Percentiles rank a stretch among this genome's conserved stretches.
Evolutionary conservation across 2,888 invertebrate species (phyloP).

Genomic region (Leucania comma): DNA sequence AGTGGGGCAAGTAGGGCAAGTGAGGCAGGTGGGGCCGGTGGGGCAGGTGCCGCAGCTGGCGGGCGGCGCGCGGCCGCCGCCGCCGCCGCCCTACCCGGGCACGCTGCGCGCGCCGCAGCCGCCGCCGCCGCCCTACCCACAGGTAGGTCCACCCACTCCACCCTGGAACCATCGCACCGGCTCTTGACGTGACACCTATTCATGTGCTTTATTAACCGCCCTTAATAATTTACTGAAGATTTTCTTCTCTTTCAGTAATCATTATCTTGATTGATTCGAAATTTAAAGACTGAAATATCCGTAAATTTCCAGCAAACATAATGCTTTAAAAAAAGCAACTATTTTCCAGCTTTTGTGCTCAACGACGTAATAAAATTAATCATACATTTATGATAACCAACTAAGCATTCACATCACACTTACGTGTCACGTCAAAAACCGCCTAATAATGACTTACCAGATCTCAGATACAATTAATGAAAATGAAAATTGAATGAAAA

Average conservation of each 20-base stretch:
- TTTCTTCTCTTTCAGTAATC: neutral
- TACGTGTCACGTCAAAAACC: conserved; percentile 55
- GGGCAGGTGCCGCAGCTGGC: conserved; percentile 66
- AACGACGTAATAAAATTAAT: neutral
- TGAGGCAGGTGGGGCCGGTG: neutral
- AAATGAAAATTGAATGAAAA: conserved; percentile 51
- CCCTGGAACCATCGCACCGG: conserved; percentile 20
- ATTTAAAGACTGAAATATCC: neutral
- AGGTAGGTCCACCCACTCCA: conserved; percentile 72
- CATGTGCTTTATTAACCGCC: neutral
- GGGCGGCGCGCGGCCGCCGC: conserved; percentile 89
- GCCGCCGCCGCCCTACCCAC: conserved; percentile 92
- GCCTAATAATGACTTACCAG: conserved; percentile 18
- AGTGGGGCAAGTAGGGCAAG: conserved; percentile 62
- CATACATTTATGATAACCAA: neutral
- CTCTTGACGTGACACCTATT: conserved; percentile 4
- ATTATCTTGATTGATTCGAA: conserved; percentile 1
- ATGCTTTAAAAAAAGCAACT: neutral
- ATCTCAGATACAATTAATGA: conserved; percentile 26
- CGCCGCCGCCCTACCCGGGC: conserved; percentile 94
- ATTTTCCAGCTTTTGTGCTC: neutral
- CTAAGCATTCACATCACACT: neutral
- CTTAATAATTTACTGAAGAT: neutral
- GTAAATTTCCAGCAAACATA: neutral
- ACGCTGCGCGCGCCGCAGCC: conserved; percentile 92